Evolutionary conservation across 1,140 invertebrate species (phyloP), one percentile per base, ranked within the genome.

Genomic region (roundworm (Caenorhabditis elegans)): DNA sequence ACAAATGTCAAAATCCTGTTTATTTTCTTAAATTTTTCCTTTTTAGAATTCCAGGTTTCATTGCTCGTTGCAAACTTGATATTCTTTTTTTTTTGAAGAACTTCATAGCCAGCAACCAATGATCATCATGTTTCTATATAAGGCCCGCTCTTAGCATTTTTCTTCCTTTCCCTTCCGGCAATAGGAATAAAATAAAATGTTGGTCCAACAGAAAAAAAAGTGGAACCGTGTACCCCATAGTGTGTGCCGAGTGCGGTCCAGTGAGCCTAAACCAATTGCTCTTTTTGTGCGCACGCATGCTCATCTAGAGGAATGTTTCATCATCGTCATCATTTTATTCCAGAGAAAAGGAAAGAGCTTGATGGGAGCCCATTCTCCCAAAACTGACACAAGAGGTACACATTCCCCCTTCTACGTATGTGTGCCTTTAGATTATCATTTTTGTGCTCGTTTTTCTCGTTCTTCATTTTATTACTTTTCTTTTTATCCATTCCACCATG

Each of bases 321-420:
- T 70, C 34, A 70, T 70, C 60, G 60, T 70, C 60, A 70, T 70
- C 60, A 70, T 70, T 70, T 70, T 70, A 70, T 70, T 70, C 60
- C 60, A 70, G 60, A 39, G n/a, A n/a, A n/a, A n/a, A n/a, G n/a
- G n/a, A n/a, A n/a, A n/a, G 31, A 70, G 60, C 34, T 70, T 70
- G 60, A 36, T 70, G n/a, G 31, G 60, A 39, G 34, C 31, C 34
- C n/a, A 39, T 43, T 28, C 34, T 39, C 60, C 34, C 11, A 70
- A 70, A 70, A 70, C 60, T 39, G 60, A 70, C 60, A 55, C 24
- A 55, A 70, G 34, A 70, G 39, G 60, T 70, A 70, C 60, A 70
- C 43, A 39, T 43, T 43, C 5, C 15, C 34, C 17, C 10, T 11
- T 24, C 13, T n/a, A 10, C 15, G 53, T 17, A 13, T 60, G 53